phyloP scores from a whole-genome alignment of 2,113 vertebrate genomes.

The Trichomycterus rosablanca region DNA sequence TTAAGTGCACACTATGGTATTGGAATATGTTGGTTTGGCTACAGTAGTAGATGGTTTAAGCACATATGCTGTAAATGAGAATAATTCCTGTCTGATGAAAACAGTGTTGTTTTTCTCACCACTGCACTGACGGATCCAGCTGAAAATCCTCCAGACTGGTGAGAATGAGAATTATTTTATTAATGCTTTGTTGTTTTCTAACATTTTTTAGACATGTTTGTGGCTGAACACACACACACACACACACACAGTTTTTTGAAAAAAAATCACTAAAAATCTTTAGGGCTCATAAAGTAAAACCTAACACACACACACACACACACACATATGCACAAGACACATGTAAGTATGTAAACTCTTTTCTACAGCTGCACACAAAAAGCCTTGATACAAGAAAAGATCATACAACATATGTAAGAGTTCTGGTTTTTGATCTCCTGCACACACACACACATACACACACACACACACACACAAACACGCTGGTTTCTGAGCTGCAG shows the following conservation, averaged over 20 bases:
- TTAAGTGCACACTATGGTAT: constrained; percentile 63
- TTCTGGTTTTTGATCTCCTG: constrained; percentile 1
- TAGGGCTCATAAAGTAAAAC: too few relatives aligned
- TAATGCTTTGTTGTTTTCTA: constrained; percentile 13
- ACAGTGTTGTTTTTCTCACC: constrained; percentile 66
- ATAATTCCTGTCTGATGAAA: constrained; percentile 72
- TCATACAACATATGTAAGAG: constrained; percentile 20
- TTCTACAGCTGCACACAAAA: neutral
- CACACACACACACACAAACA: constrained; percentile 41
- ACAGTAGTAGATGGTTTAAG: constrained; percentile 65
- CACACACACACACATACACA: constrained; percentile 31
- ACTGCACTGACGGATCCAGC: constrained; percentile 59
- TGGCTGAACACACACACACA: constrained; percentile 27
- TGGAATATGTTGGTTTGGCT: constrained; percentile 53
- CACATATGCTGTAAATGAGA: constrained; percentile 68
- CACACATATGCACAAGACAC: neutral
- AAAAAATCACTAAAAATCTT: too few relatives aligned
- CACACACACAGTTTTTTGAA: neutral
- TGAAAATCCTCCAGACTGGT: constrained; percentile 47
- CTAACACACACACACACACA: constrained; percentile 21
- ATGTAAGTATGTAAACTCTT: neutral
- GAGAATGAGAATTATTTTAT: constrained; percentile 4
- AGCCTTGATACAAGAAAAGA: constrained; percentile 1
- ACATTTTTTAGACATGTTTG: constrained; percentile 29
- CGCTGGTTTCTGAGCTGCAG: constrained; percentile 67